Evolutionary conservation across 2,888 invertebrate genomes (phyloP), one percentile per base, ranked within the genome.

Genomic region (Dynastes maya): DNA sequence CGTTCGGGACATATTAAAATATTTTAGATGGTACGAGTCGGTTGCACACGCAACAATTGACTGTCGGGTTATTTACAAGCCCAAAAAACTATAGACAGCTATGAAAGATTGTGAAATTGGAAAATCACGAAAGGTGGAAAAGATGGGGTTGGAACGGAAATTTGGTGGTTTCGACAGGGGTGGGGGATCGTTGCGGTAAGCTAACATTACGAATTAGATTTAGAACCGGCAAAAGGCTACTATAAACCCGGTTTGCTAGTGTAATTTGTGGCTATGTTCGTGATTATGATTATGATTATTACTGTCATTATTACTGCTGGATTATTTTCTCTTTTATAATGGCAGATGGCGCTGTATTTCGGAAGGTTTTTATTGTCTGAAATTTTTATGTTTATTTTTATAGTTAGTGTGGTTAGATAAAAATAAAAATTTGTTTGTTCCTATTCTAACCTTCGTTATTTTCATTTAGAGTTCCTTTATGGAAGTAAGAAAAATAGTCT

Each of bases 31-130:
- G 80, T 81, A 80, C 80, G 80, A 76, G 70, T 71, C 71, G 77
- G 80, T 27, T 13, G 29, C 29, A 51, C 81, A 81, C 81, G 81
- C 81, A 80, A 81, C 81, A 80, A 81, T 80, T 80, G 81, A 79
- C 77, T 76, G n/a, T 65, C 65, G 40, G 32, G 51, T 76, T 64
- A 65, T 76, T 65, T 64, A 76, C 65, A 53, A n/a, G 67, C 45
- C 58, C 58, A 77, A 68, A 77, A 67, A 68, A 68, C 13, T 22
- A 51, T 68, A 68, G 68, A 29, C 68, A 51, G 51, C 49, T 8
- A 68, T 68, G 49, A 68, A 51, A 51, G 68, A 68, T 68, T 49
- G 51, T 5, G 68, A 68, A 68, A 51, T 68, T 68, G 68, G 68
- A 68, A 68, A 68, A 68, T 67, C 45, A 67, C 45, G 45, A 67